A percentile compares a stretch with the other conserved stretches of the same genome.
Conservation (phyloP, 92 coral and sea anemone genomes). For the Metridium senile region DNA sequence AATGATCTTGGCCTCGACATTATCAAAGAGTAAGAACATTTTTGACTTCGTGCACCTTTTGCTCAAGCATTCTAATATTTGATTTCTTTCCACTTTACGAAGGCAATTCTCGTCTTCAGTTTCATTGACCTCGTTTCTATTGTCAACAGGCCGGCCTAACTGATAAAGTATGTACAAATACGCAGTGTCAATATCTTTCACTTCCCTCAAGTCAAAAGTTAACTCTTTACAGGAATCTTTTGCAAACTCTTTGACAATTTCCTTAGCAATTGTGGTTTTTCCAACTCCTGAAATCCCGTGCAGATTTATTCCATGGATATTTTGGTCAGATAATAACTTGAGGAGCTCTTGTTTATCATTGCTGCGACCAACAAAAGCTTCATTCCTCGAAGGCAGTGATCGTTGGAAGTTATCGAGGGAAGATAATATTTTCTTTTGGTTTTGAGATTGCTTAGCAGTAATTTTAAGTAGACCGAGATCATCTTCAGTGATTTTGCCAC, state of each 20-base stretch:
- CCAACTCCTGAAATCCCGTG: too few relatives aligned
- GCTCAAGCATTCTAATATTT: constrained; percentile 2
- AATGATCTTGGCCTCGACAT: constrained; percentile 56
- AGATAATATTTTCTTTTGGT: constrained; percentile 11
- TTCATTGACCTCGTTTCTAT: constrained; percentile 3
- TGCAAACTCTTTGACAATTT: neutral
- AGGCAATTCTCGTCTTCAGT: neutral
- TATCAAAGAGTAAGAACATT: constrained; percentile 56
- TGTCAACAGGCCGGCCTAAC: constrained; percentile 1
- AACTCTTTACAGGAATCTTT: neutral
- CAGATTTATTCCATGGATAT: too few relatives aligned
- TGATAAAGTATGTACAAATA: constrained; percentile 19
- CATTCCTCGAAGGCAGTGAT: neutral
- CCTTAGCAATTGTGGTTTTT: constrained; percentile 62
- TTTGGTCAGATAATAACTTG: constrained; percentile 18
- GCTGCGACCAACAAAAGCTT: constrained; percentile 44
- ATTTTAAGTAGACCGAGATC: neutral
- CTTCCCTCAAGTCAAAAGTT: constrained; percentile 35
- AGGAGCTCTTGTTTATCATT: constrained; percentile 29
- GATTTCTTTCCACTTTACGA: neutral
- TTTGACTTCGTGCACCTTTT: neutral
- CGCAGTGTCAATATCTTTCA: constrained; percentile 18
- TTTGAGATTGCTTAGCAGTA: constrained; percentile 36
- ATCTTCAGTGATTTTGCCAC: constrained; percentile 3
- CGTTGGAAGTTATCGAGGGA: constrained; percentile 12